Conservation (phyloP, 2,797 vertebrate species). For the Brachymystax lenok region DNA sequence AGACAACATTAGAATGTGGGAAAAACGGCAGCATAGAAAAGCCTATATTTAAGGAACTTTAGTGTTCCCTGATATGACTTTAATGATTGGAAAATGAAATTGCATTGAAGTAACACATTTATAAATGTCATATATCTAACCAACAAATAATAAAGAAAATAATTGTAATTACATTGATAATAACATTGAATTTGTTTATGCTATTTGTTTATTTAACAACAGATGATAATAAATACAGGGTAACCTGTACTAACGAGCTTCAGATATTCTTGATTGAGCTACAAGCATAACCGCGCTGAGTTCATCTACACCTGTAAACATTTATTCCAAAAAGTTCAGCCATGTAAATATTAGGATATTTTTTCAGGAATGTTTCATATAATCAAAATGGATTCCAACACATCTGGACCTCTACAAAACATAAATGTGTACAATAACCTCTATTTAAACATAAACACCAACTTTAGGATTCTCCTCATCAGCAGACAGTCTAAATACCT, state of each 20-base stretch:
- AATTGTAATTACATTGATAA: not conserved
- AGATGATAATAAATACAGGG: conserved; percentile 1
- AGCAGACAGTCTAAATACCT: no score
- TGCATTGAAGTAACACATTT: not conserved
- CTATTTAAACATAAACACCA: conserved; percentile 13
- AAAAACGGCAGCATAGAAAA: not conserved
- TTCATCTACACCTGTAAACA: conserved; percentile 8
- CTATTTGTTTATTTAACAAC: not conserved
- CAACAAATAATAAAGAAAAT: not conserved
- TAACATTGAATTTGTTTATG: not conserved
- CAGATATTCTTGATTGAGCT: conserved; percentile 20
- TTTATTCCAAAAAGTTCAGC: conserved; percentile 10
- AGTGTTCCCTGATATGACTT: not conserved
- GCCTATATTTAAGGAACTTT: not conserved
- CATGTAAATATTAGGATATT: conserved; percentile 6
- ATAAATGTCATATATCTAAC: not conserved
- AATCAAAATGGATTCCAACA: conserved; percentile 12
- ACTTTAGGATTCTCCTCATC: no score
- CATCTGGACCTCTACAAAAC: conserved; percentile 29
- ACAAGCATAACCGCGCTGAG: conserved; percentile 22
- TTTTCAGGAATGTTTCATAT: conserved; percentile 27
- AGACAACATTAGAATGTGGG: not conserved
- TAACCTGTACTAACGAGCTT: not conserved
- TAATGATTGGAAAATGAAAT: not conserved
- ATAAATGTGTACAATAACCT: conserved; percentile 5